Conservation (phyloP, 2,113 vertebrate species). For the Anguilla japonica region DNA sequence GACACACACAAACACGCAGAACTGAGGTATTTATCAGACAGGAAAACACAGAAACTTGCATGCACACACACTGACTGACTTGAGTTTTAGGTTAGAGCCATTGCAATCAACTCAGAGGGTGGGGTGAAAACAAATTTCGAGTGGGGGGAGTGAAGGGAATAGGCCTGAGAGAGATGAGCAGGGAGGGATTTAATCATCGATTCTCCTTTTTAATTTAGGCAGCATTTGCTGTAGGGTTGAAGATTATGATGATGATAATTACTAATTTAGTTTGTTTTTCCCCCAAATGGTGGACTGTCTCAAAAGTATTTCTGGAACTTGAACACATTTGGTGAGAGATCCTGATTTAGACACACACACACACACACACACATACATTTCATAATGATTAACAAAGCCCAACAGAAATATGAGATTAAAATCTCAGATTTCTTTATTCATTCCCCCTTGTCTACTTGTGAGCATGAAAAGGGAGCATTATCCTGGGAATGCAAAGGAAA, state of each 20-base stretch:
- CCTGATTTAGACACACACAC: constrained; percentile 9
- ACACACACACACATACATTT: constrained; percentile 3
- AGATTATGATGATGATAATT: constrained; percentile 8
- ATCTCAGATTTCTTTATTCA: not conserved
- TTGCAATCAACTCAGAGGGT: not conserved
- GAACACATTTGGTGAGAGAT: not conserved
- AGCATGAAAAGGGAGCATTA: not conserved
- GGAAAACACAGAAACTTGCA: not conserved
- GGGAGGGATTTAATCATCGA: constrained; percentile 6
- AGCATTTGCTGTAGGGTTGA: constrained; percentile 31
- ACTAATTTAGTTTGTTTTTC: constrained; percentile 8
- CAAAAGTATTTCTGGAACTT: constrained; percentile 6
- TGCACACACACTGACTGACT: constrained; percentile 25
- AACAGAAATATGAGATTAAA: not conserved
- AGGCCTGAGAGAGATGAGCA: not conserved
- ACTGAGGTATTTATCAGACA: not conserved
- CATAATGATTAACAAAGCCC: not conserved
- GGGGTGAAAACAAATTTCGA: not conserved
- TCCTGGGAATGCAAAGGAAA: not conserved
- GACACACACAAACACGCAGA: not conserved
- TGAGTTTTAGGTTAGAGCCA: not conserved
- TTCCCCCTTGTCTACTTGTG: not conserved
- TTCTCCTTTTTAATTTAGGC: constrained; percentile 12
- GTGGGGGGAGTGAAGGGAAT: not conserved
- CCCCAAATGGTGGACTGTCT: constrained; percentile 30